Percentiles rank a stretch among this genome's conserved stretches.
Evolutionary conservation across 1,140 invertebrate genomes (phyloP).

Genomic region (Euwallacea similis): DNA sequence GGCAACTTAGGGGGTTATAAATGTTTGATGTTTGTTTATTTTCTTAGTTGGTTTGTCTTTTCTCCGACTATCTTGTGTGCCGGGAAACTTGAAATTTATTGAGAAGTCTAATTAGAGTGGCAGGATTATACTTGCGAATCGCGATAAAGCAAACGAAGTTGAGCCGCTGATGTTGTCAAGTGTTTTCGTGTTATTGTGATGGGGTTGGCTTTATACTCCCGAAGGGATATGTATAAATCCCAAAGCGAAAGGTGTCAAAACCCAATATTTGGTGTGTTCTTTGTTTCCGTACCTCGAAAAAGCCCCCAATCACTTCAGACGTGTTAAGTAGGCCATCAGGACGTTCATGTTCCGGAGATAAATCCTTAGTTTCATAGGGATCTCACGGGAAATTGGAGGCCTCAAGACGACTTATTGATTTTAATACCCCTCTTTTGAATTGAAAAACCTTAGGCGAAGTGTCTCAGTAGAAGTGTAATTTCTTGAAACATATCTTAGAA

Average conservation of each 20-base stretch:
- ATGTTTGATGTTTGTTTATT: constrained; percentile 16
- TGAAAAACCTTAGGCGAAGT: too few relatives aligned
- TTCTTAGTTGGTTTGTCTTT: constrained; percentile 14
- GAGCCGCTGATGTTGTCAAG: too few relatives aligned
- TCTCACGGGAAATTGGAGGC: background rate
- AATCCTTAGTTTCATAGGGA: background rate
- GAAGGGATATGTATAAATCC: too few relatives aligned
- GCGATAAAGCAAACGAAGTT: too few relatives aligned
- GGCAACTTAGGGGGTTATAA: constrained; percentile 14
- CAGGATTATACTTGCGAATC: too few relatives aligned
- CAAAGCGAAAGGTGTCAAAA: background rate
- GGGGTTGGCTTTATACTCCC: too few relatives aligned
- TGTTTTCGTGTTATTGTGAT: too few relatives aligned
- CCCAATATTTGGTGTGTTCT: background rate
- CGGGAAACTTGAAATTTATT: background rate
- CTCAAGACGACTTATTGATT: background rate
- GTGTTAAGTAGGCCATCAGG: constrained; percentile 1
- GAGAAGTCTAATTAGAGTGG: background rate
- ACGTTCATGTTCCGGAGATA: constrained; percentile 3
- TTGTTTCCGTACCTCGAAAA: background rate
- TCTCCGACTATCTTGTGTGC: background rate
- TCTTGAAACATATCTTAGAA: too few relatives aligned
- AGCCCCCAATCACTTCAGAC: background rate
- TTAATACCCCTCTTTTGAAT: background rate
- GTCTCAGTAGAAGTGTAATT: too few relatives aligned